Percentiles rank a stretch among this genome's conserved stretches.
phyloP scores from a whole-genome alignment of 2,113 vertebrate genomes.

The Clarias batrachus region DNA sequence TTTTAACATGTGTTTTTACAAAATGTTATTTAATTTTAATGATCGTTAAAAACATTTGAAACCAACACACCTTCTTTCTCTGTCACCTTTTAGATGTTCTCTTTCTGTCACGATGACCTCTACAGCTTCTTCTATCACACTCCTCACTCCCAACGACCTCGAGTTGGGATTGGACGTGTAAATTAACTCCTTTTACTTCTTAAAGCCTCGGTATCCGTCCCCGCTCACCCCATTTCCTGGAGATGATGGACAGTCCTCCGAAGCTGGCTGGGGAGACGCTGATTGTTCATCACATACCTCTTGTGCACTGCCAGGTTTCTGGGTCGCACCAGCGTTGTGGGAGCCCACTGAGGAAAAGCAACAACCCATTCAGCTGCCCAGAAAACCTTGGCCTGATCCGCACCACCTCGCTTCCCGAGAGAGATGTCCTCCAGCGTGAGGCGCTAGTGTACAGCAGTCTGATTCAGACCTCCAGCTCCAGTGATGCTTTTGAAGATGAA shows the following conservation, averaged over 20 bases:
- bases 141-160: conserved; percentile 46
- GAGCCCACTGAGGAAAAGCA: conserved; percentile 74
- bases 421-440: conserved; percentile 84
- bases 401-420: conserved; percentile 80
- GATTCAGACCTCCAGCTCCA: conserved; percentile 76
- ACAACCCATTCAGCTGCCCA: conserved; percentile 82
- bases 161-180: conserved; percentile 38
- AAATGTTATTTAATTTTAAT: background rate
- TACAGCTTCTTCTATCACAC: conserved; percentile 28
- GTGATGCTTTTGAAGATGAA: conserved; percentile 50
- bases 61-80: background rate
- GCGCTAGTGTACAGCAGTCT: conserved; percentile 86
- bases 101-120: conserved; percentile 16
- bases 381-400: conserved; percentile 81
- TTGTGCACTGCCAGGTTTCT: conserved; percentile 94
- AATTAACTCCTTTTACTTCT: conserved; percentile 30
- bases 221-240: background rate
- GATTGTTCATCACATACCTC: conserved; percentile 96
- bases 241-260: conserved; percentile 88
- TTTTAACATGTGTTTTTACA: no score
- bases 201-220: background rate
- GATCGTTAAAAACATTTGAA: background rate
- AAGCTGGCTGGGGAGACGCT: conserved; percentile 92
- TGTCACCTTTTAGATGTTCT: conserved; percentile 41
- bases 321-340: conserved; percentile 75